Evolutionary conservation across 2,888 invertebrate species (phyloP), one percentile per base, ranked within the genome.

Genomic region (Pseudococcus jackbeardsleyi): DNA sequence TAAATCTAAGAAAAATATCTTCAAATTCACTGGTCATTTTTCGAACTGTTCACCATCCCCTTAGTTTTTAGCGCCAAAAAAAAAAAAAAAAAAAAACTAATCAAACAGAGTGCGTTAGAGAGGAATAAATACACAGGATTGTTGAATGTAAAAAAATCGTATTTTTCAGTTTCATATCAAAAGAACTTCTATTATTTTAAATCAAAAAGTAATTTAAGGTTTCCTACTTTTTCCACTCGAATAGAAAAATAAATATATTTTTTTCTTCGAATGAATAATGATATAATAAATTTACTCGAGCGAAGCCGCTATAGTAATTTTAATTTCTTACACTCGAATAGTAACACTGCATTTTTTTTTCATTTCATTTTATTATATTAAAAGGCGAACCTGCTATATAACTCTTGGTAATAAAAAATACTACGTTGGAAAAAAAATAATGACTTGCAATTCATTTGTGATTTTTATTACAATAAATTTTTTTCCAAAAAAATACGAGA

Each of bases 391-490:
- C 7, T 17, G 72, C 72, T 72, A 33, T 72, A 72, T 72, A 72
- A 72, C 12, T 39, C 33, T 26, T 33, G 39, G 33, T 72, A 72
- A 72, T 72, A 72, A 72, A 72, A 17, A 72, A 15, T 39, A 33
- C 68, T 26, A 5, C 11, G 12, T 26, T 12, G 26, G 9, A 72
- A 39, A 33, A 33, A 59, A 64, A 64, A 64, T 64, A 68, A 42
- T 26, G 11, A 26, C 22, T 26, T 26, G 12, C 72, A 72, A 72
- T 72, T 72, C 33, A 33, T 72, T 72, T 72, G 15, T 68, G 72
- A 22, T 84, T 84, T 46, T 84, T 84, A 84, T 46, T 46, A 48
- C n/a, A 84, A 84, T 84, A 48, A 39, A 26, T 82, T 46, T 82
- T 82, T 33, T 42, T 15, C 17, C 42, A 68, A 42, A 42, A 42